A percentile compares a stretch with the other conserved stretches of the same genome.
phyloP scores from a whole-genome alignment of 2,888 invertebrate species.

The Tyria jacobaeae region DNA sequence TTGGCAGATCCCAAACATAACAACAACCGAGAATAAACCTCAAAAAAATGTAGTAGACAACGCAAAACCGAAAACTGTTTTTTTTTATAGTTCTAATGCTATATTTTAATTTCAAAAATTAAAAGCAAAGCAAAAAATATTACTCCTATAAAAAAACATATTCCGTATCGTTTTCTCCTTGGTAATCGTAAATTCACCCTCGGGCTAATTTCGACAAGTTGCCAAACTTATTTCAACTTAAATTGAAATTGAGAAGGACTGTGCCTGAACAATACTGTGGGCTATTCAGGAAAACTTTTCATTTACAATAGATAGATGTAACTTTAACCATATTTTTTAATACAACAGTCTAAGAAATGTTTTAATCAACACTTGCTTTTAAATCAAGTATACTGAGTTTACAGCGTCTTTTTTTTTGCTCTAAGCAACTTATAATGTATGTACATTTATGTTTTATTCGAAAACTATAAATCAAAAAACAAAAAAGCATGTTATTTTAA shows the following conservation, averaged over 20 bases:
- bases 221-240: slow-evolving; percentile 76
- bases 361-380: slow-evolving; percentile 44
- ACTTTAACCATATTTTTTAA: slow-evolving; percentile 46
- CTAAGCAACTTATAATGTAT: slow-evolving; percentile 24
- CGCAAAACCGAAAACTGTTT: too few species aligned
- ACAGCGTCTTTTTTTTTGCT: slow-evolving; percentile 17
- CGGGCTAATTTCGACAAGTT: slow-evolving; percentile 72
- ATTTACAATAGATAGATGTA: slow-evolving; percentile 44
- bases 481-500: too few species aligned
- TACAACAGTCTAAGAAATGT: slow-evolving; percentile 47
- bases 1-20: too few species aligned
- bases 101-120: not conserved
- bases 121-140: slow-evolving; percentile 8
- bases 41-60: too few species aligned
- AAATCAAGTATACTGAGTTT: slow-evolving; percentile 22
- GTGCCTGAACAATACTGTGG: slow-evolving; percentile 49
- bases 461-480: too few species aligned
- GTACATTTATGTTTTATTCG: slow-evolving; percentile 26
- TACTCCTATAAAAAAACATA: slow-evolving; percentile 22
- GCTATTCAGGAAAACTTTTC: slow-evolving; percentile 53
- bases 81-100: too few species aligned
- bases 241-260: slow-evolving; percentile 74
- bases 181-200: slow-evolving; percentile 54
- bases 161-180: slow-evolving; percentile 43
- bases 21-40: too few species aligned